These are phyloP conservation scores for Drosophila lacertosa DNA, from an alignment of 1,140 invertebrate genomes.

Conservation along the genomic window DNA sequence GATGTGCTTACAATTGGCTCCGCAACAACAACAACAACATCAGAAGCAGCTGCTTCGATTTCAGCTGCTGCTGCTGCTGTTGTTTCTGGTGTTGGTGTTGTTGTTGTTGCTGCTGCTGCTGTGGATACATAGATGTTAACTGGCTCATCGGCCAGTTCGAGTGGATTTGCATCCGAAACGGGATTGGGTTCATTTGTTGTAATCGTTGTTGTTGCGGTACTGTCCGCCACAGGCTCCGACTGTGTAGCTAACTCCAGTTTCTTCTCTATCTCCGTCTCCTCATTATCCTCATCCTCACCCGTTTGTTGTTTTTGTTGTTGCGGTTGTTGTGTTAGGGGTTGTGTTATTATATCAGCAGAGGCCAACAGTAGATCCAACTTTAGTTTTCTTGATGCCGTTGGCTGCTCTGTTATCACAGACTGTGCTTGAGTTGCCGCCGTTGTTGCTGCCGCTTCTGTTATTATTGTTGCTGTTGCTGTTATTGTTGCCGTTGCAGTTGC, in stretches of 20 bases:
- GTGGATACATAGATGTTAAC: slow-evolving; percentile 50
- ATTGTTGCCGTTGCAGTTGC: slow-evolving; percentile 9
- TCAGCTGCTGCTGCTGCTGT: neutral
- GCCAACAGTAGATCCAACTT: slow-evolving; percentile 80
- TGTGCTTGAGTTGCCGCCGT: slow-evolving; percentile 72
- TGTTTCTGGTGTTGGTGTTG: slow-evolving; percentile 10
- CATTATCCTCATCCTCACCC: neutral
- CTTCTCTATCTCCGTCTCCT: neutral
- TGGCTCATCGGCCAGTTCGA: slow-evolving; percentile 28
- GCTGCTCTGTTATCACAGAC: slow-evolving; percentile 84
- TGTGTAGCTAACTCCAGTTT: slow-evolving; percentile 9
- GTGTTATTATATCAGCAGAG: slow-evolving; percentile 76
- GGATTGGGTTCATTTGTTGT: slow-evolving; percentile 21
- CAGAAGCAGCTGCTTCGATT: slow-evolving; percentile 7
- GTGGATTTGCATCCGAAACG: slow-evolving; percentile 16
- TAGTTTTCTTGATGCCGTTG: slow-evolving; percentile 79
- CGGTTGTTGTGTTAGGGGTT: slow-evolving; percentile 59
- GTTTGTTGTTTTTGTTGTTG: slow-evolving; percentile 23
- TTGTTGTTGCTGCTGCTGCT: slow-evolving; percentile 15
- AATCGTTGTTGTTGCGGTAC: slow-evolving; percentile 32
- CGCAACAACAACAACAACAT: slow-evolving; percentile 38
- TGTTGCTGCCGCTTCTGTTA: slow-evolving; percentile 7
- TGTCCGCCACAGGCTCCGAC: slow-evolving; percentile 31
- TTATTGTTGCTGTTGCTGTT: neutral
- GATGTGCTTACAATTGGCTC: slow-evolving; percentile 39